Evolutionary conservation across 2,888 invertebrate genomes (phyloP).

Genomic region (Malacosoma neustria): DNA sequence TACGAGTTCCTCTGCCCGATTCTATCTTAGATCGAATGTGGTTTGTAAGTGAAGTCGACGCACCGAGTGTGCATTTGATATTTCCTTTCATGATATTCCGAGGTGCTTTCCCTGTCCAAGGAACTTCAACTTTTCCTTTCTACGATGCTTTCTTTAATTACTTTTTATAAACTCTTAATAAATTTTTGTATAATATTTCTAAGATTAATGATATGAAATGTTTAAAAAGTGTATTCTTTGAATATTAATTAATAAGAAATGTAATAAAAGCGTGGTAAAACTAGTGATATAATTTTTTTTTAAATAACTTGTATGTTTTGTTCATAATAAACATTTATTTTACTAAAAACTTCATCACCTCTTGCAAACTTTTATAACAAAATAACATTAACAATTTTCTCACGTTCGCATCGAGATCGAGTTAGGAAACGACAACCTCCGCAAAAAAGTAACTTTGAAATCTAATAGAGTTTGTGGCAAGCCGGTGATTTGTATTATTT

Average conservation of each 20-base stretch:
- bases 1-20: constrained; percentile 44
- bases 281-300: too few species aligned
- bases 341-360: constrained; percentile 33
- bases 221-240: too few species aligned
- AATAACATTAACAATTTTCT: constrained; percentile 63
- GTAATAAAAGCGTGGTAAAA: too few species aligned
- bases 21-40: constrained; percentile 44
- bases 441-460: constrained; percentile 69
- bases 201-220: background rate
- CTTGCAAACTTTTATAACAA: constrained; percentile 44
- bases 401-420: constrained; percentile 65
- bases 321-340: too few species aligned
- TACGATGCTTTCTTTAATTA: constrained; percentile 25
- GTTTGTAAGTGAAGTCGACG: constrained; percentile 41
- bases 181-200: background rate
- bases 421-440: constrained; percentile 62
- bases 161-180: background rate
- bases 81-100: constrained; percentile 65
- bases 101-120: constrained; percentile 64
- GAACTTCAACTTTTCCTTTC: constrained; percentile 71
- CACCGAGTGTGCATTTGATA: constrained; percentile 49
- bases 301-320: too few species aligned
- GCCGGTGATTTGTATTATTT: constrained; percentile 65
- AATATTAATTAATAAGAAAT: too few species aligned
- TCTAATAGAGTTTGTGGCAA: constrained; percentile 71